Percentiles rank a stretch among this genome's conserved stretches.
Conservation (phyloP, 2,888 invertebrate genomes). For the Conchocele bisecta region DNA sequence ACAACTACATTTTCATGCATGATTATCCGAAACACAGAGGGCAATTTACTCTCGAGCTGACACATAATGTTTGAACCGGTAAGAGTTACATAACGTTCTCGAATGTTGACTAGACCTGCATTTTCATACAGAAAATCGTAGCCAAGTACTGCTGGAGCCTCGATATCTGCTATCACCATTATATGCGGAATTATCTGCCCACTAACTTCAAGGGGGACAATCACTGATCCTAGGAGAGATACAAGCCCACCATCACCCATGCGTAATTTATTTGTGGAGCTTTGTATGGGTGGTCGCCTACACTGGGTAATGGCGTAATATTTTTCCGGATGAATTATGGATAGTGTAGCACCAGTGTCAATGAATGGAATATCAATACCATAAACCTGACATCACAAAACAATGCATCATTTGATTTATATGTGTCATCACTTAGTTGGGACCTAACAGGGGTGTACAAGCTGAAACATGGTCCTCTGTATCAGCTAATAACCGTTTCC, state of each 20-base stretch:
- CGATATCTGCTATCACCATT: background rate
- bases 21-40: background rate
- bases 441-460: background rate
- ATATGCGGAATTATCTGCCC: background rate
- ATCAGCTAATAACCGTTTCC: background rate
- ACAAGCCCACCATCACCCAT: constrained; percentile 1
- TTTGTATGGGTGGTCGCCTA: background rate
- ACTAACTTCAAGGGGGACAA: background rate
- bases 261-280: background rate
- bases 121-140: background rate
- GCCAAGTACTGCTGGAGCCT: background rate
- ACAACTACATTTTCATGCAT: background rate
- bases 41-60: background rate
- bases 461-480: constrained; percentile 5
- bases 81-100: background rate
- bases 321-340: background rate
- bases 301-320: background rate
- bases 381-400: background rate
- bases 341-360: background rate
- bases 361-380: background rate
- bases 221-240: background rate
- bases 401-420: too few relatives aligned
- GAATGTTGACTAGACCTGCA: background rate
- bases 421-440: background rate
- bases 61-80: background rate